A percentile compares a stretch with the other conserved stretches of the same genome.
Evolutionary conservation across 2,797 vertebrate genomes (phyloP).

Genomic region (Channa striata): DNA sequence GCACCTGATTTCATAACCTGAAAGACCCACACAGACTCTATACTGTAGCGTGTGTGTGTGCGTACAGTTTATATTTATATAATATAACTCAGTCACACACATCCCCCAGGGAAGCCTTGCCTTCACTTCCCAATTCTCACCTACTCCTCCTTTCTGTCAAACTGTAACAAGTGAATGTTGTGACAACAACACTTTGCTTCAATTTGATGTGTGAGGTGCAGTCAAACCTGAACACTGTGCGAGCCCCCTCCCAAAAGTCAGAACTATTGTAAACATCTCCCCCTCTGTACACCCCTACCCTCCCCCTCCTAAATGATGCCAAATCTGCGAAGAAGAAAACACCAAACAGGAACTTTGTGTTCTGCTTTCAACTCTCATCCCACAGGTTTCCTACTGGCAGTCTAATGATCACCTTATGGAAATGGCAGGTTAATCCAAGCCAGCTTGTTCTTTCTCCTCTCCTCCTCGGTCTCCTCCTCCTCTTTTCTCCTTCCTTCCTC

Average conservation of each 20-base stretch:
- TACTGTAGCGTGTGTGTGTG: background rate
- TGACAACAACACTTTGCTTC: conserved; percentile 85
- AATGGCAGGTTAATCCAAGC: conserved; percentile 84
- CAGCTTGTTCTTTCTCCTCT: conserved; percentile 51
- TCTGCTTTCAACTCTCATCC: conserved; percentile 86
- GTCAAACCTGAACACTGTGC: conserved; percentile 69
- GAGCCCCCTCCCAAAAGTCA: conserved; percentile 36
- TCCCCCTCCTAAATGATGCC: conserved; percentile 58
- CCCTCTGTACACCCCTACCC: conserved; percentile 47
- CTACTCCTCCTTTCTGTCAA: conserved; percentile 79
- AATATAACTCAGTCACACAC: conserved; percentile 34
- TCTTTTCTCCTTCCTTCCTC: conserved; percentile 61
- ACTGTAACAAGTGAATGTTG: conserved; percentile 36
- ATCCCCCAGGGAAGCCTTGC: conserved; percentile 73
- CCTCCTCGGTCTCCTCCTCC: conserved; percentile 52
- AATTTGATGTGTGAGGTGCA: conserved; percentile 87
- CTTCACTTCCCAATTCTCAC: conserved; percentile 84
- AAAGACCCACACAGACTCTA: conserved; percentile 6
- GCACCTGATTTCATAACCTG: conserved; percentile 13
- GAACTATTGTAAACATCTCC: conserved; percentile 57
- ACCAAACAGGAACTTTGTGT: conserved; percentile 88
- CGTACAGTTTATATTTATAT: conserved; percentile 15
- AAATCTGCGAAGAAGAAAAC: conserved; percentile 85
- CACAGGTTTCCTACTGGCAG: conserved; percentile 88
- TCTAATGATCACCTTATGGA: conserved; percentile 88